A percentile compares a stretch with the other conserved stretches of the same genome.
These are phyloP conservation scores for Ophonus ardosiacus DNA, from an alignment of 2,888 invertebrate genomes.

Conservation along the genomic window DNA sequence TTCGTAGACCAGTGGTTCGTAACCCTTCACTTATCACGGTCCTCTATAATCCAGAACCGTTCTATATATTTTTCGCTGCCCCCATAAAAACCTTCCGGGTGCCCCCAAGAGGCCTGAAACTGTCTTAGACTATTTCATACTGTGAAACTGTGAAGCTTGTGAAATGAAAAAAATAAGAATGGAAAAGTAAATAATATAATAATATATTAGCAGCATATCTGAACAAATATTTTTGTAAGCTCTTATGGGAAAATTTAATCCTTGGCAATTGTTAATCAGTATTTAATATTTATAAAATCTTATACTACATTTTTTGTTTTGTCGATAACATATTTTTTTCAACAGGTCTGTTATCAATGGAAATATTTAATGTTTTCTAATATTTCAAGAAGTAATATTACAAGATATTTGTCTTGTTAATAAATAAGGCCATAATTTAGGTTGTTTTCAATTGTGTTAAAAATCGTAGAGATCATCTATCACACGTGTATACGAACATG, in stretches of 20 bases:
- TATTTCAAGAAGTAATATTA: not conserved
- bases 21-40: too few species aligned
- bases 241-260: not conserved
- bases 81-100: too few species aligned
- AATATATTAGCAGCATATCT: not conserved
- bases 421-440: not conserved
- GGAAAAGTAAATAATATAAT: not conserved
- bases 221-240: not conserved
- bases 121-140: too few species aligned
- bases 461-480: conserved; percentile 39
- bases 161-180: not conserved
- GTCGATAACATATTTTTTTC: not conserved
- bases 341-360: not conserved
- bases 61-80: too few species aligned
- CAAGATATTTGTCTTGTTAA: not conserved
- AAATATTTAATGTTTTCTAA: conserved; percentile 6
- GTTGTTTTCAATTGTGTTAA: conserved; percentile 35
- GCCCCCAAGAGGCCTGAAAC: too few species aligned
- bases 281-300: not conserved
- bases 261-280: not conserved
- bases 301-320: not conserved
- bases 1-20: too few species aligned
- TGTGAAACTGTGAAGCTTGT: too few species aligned
- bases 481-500: conserved; percentile 22
- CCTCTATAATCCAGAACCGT: too few species aligned